phyloP scores from a whole-genome alignment of 1,140 invertebrate genomes.

The Caerostris darwini region DNA sequence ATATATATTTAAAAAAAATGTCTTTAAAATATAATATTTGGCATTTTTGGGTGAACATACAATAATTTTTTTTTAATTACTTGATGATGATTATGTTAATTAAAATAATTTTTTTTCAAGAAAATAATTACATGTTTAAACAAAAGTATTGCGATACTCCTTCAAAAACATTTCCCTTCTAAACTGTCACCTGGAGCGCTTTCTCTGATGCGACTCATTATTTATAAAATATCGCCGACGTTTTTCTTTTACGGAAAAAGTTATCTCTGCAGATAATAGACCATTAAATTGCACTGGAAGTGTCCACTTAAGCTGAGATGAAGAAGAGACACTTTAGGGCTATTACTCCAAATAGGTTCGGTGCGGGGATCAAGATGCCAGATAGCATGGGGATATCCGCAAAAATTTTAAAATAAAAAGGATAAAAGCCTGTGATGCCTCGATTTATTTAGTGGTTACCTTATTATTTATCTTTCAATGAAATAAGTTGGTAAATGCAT shows the following conservation, averaged over 20 bases:
- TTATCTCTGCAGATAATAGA: constrained; percentile 32
- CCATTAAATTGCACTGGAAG: constrained; percentile 28
- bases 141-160: no score
- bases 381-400: neutral
- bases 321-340: constrained; percentile 18
- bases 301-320: neutral
- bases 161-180: no score
- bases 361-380: neutral
- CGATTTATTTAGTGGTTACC: neutral
- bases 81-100: no score
- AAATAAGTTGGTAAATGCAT: no score
- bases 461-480: no score
- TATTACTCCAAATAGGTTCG: neutral
- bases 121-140: no score
- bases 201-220: neutral
- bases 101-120: no score
- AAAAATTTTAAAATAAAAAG: neutral
- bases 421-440: neutral
- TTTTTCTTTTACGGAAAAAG: constrained; percentile 5
- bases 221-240: constrained; percentile 11
- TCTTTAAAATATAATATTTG: no score
- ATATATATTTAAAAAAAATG: no score
- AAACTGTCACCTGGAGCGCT: no score
- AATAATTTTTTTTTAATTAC: no score
- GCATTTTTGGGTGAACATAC: no score